Conservation (phyloP, 2,888 invertebrate species). For the Acleris holmiana region DNA sequence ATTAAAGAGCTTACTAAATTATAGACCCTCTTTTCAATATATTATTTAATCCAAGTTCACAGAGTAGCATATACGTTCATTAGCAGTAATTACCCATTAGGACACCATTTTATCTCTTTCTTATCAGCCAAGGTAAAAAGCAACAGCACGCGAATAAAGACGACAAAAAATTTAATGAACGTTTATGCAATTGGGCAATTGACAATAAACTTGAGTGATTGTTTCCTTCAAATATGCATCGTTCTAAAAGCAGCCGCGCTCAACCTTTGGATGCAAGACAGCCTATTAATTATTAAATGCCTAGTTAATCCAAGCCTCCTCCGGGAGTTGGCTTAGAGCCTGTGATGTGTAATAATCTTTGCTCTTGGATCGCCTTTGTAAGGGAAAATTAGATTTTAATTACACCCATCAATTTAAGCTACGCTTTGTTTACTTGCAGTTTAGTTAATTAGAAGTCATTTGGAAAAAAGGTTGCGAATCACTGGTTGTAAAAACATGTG, state of each 20-base stretch:
- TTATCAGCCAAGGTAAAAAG: too few relatives aligned
- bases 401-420: slow-evolving; percentile 19
- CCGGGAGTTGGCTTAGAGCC: slow-evolving; percentile 25
- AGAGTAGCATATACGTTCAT: too few relatives aligned
- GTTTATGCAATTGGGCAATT: too few relatives aligned
- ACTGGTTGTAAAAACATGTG: too few relatives aligned
- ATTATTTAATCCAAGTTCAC: too few relatives aligned
- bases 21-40: too few relatives aligned
- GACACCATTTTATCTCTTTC: too few relatives aligned
- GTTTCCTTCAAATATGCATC: background rate
- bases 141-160: too few relatives aligned
- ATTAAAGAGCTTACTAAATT: too few relatives aligned
- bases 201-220: too few relatives aligned
- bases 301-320: slow-evolving; percentile 25
- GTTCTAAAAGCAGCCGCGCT: slow-evolving; percentile 22
- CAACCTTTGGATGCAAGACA: slow-evolving; percentile 21
- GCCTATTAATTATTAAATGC: slow-evolving; percentile 36
- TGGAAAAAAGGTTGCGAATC: slow-evolving; percentile 3
- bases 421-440: slow-evolving; percentile 8
- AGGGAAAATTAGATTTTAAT: slow-evolving; percentile 29
- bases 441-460: slow-evolving; percentile 6
- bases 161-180: too few relatives aligned
- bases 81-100: too few relatives aligned
- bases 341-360: slow-evolving; percentile 28
- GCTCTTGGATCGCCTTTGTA: slow-evolving; percentile 14